A percentile compares a stretch with the other conserved stretches of the same genome.
phyloP scores from a whole-genome alignment of 2,113 vertebrate genomes.

The Pteruthius melanotis region DNA sequence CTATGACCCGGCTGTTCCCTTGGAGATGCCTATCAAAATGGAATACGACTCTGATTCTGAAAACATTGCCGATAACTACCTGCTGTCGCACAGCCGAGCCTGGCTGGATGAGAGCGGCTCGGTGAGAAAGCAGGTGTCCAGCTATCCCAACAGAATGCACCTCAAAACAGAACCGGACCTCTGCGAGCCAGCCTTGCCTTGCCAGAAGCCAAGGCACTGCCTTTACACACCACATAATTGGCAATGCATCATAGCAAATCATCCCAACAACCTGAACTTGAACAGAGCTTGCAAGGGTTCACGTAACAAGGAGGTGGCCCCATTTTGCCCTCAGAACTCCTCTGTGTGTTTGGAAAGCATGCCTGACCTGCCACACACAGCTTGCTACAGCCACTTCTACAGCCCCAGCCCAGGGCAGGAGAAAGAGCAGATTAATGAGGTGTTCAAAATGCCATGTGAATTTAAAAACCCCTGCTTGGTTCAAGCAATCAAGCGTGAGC shows the following conservation, averaged over 20 bases:
- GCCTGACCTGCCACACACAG: conserved; percentile 61
- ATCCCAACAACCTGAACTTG: conserved; percentile 37
- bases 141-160: conserved; percentile 73
- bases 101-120: conserved; percentile 74
- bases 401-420: conserved; percentile 62
- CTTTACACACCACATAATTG: conserved; percentile 70
- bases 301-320: conserved; percentile 72
- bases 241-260: conserved; percentile 71
- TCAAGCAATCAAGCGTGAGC: conserved; percentile 88
- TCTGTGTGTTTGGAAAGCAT: conserved; percentile 73
- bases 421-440: conserved; percentile 69
- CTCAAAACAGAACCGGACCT: conserved; percentile 84
- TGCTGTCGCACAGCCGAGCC: conserved; percentile 30
- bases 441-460: conserved; percentile 74
- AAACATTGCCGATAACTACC: conserved; percentile 72
- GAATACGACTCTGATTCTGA: conserved; percentile 88
- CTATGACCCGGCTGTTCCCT: conserved; percentile 70
- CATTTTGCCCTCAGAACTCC: conserved; percentile 73
- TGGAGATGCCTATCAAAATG: conserved; percentile 85
- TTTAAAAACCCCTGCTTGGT: conserved; percentile 79
- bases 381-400: conserved; percentile 73
- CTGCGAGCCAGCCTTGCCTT: conserved; percentile 74
- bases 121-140: conserved; percentile 67
- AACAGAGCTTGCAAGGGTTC: conserved; percentile 68
- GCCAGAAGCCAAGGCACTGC: conserved; percentile 77